Evolutionary conservation across 2,797 vertebrate species (phyloP), one percentile per base, ranked within the genome.

Genomic region (Enteromius mattozi): DNA sequence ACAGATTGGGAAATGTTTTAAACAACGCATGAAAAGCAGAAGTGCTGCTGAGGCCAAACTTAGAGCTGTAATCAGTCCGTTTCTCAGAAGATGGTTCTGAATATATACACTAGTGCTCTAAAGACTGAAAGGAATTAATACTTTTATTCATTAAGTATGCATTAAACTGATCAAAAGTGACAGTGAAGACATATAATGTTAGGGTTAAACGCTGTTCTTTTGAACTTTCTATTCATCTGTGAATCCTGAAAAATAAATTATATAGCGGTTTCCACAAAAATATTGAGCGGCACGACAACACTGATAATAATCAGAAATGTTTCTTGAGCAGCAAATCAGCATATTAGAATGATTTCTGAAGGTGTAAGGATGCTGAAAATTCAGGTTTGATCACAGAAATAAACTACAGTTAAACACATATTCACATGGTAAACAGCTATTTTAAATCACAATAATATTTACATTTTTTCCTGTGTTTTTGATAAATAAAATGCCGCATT

Each of bases 11-110:
- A 82, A 87, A 82, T 83, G 74, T 54, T 37, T 74, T 76, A 76
- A 86, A 86, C 85, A 70, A 66, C 69, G 74, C 69, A n/a, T 42
- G 61, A 80, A 86, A 88, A 88, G 81, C 72, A 89, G 88, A 89
- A 89, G 88, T 86, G 35, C 63, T 9, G 30, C 14, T 7, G 30
- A 33, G 14, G 61, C 27, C 33, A 81, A 66, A 56, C 81, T 30
- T 42, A 77, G 76, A 81, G 40, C 37, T 70, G 68, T 49, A 42
- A 59, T 66, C 42, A 78, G 42, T 33, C 47, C 4, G 45, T 35
- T 87, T 87, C 87, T 82, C 83, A 88, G 80, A 88, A 87, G 24
- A 71, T n/a, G 14, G 5, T 2, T 10, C 6, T 5, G 19, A 33
- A 54, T 51, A 74, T 56, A 69, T 33, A 47, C 27, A 61, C 16